phyloP scores from a whole-genome alignment of 2,113 vertebrate genomes.

The Bettongia penicillata region DNA sequence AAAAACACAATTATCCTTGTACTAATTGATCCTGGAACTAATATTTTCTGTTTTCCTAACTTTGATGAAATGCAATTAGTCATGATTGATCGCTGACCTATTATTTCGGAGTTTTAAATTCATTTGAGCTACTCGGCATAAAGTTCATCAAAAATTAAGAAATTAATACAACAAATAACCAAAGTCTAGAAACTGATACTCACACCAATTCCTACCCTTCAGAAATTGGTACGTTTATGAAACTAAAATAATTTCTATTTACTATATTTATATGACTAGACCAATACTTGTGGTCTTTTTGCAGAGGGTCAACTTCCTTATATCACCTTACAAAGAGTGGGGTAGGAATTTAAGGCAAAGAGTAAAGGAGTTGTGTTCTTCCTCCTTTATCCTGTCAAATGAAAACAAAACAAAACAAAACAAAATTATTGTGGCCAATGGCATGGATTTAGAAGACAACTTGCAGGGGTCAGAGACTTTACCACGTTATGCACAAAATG shows the following conservation, averaged over 20 bases:
- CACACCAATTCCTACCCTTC: not conserved
- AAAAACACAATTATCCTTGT: not conserved
- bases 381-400: not conserved
- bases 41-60: not conserved
- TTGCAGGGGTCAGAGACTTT: not conserved
- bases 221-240: not conserved
- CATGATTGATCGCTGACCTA: not conserved
- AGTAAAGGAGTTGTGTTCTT: not conserved
- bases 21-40: not conserved
- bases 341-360: not conserved
- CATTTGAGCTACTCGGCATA: not conserved
- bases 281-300: not conserved
- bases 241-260: not conserved
- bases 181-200: not conserved
- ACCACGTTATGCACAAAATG: not conserved
- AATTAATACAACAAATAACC: not conserved
- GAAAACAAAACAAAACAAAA: too few relatives aligned
- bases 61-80: not conserved
- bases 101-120: not conserved
- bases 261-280: not conserved
- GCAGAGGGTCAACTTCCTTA: not conserved
- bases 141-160: not conserved
- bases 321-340: not conserved
- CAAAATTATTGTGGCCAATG: not conserved
- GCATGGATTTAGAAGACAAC: not conserved